Evolutionary conservation across 2,888 invertebrate genomes (phyloP), one percentile per base, ranked within the genome.

Genomic region (Aleiodes leptofemur): DNA sequence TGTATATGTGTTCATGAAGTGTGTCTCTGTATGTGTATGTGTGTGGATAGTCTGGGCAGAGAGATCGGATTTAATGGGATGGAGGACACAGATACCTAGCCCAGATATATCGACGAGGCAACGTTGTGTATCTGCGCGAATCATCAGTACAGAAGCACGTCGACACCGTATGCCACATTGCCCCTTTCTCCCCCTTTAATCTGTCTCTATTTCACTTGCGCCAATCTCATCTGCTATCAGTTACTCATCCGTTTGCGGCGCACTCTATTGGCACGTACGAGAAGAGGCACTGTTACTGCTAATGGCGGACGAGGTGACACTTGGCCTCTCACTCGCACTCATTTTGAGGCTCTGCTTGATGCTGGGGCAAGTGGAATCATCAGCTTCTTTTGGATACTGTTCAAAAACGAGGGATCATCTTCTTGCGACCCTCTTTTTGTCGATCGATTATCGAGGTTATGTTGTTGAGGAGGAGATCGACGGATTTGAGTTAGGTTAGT

Each of bases 91-190:
- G 86, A 87, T 87, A 85, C 82, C 81, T 72, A 75, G 66, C 56
- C 68, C n/a, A 69, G 82, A 86, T 86, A 86, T 82, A 83, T 85
- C 84, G 83, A 68, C 23, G 61, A 75, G 72, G 85, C 84, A 85
- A 82, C 81, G 81, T 82, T 81, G 81, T 83, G 79, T 88, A 88
- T 88, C 88, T 83, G 77, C 66, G 70, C 78, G 81, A 78, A 82
- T 83, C 82, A 88, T 88, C 88, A 81, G 82, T 78, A 80, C 80
- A 61, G 81, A 85, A 83, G 83, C 87, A 87, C 88, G 87, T 86
- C 82, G 80, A 14, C 72, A 51, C 34, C 55, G 16, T 69, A 69
- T 64, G 50, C 74, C 72, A 23, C 23, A 69, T 75, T 66, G 68
- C 61, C 77, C 76, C 71, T 55, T 55, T 51, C 61, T 43, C 66